A percentile compares a stretch with the other conserved stretches of the same genome.
Evolutionary conservation across 2,888 invertebrate species (phyloP).

Genomic region (Brassicogethes aeneus): DNA sequence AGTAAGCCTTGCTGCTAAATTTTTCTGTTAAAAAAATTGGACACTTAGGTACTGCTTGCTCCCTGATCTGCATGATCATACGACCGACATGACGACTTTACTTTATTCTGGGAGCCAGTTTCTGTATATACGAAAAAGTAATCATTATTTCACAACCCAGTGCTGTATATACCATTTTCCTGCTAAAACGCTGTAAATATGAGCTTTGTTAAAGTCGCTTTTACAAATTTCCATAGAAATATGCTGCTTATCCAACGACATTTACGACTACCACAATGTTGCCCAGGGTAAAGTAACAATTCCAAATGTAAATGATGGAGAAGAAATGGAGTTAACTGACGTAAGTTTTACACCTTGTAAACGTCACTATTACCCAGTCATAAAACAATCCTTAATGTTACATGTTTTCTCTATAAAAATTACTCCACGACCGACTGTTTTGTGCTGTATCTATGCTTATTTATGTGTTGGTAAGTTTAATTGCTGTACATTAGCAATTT

Average conservation of each 20-base stretch:
- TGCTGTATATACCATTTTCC: constrained; percentile 10
- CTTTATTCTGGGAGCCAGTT: constrained; percentile 8
- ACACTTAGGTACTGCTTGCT: constrained; percentile 31
- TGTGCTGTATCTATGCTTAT: background rate
- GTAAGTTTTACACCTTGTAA: too few species aligned
- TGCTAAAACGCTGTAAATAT: constrained; percentile 8
- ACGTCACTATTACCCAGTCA: too few species aligned
- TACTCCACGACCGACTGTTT: background rate
- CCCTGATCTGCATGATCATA: constrained; percentile 23
- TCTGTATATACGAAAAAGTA: background rate
- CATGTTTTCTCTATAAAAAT: background rate
- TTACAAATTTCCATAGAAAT: constrained; percentile 61
- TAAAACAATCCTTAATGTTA: too few species aligned
- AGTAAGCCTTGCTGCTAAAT: background rate
- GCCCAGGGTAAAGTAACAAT: constrained; percentile 96
- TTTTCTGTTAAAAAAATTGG: constrained; percentile 7
- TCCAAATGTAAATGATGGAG: constrained; percentile 90
- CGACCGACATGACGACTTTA: background rate
- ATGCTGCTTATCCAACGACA: constrained; percentile 76
- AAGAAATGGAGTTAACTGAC: constrained; percentile 82
- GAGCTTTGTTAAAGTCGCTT: too few species aligned
- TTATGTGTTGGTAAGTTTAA: constrained; percentile 12
- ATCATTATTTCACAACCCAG: constrained; percentile 6
- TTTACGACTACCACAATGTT: constrained; percentile 89
- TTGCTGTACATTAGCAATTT: constrained; percentile 3